These are phyloP conservation scores for Apis dorsata DNA, from an alignment of 1,140 invertebrate genomes.

Conservation along the genomic window DNA sequence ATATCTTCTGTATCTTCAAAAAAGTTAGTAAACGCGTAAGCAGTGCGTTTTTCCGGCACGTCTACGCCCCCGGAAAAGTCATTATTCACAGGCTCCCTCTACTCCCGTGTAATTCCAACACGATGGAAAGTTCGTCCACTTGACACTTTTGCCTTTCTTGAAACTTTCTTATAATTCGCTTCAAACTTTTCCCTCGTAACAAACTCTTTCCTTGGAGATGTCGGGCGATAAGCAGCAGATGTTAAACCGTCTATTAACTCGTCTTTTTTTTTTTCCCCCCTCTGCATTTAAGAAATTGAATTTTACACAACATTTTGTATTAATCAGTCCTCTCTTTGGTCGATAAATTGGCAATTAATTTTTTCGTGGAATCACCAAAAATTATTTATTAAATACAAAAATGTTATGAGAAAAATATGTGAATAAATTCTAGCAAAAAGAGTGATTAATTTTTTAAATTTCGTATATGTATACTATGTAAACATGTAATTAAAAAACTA, in stretches of 20 bases:
- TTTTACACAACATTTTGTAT: background rate
- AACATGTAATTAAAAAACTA: too few relatives aligned
- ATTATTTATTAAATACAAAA: too few relatives aligned
- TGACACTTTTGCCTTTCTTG: constrained; percentile 2
- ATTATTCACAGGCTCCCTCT: constrained; percentile 3
- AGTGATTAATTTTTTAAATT: too few relatives aligned
- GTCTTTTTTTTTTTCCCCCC: background rate
- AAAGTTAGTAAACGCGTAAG: background rate
- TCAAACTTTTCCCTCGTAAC: constrained; percentile 1
- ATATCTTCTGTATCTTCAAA: background rate
- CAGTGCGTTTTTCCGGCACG: background rate
- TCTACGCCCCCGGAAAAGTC: background rate
- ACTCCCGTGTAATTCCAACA: background rate
- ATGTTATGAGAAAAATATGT: too few relatives aligned
- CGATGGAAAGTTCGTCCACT: constrained; percentile 15
- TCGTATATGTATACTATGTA: background rate
- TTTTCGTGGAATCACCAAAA: too few relatives aligned
- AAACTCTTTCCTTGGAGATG: background rate
- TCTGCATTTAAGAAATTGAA: background rate
- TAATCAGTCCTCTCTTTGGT: background rate
- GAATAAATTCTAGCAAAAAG: too few relatives aligned
- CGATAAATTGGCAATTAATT: too few relatives aligned
- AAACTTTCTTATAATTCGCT: background rate
- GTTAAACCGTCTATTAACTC: background rate
- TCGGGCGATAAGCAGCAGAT: background rate